Base-by-base conservation (phyloP, 2,888 invertebrate species). In the Pyrocoelia pectoralis region DNA sequence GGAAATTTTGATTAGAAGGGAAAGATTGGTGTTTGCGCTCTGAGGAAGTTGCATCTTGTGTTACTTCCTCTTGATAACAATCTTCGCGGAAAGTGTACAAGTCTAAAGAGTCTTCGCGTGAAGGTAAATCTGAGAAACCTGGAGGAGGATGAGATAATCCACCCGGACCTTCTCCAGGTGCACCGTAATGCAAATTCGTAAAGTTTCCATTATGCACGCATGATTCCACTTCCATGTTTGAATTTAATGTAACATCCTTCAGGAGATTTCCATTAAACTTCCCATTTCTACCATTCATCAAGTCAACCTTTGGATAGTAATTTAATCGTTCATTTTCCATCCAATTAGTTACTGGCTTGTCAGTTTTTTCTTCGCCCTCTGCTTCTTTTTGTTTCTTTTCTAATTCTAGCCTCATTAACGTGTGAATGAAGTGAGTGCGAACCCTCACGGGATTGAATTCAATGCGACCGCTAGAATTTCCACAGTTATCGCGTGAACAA, bases 401-500 rank as follows among this genome's bases (percentile, higher is more conserved):
- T 73, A 95, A 82, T 69, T 95, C 93, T 69, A 97, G 80, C 66
- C 97, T 88, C 97, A 97, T 97, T 55, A 98, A 85, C 0, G 98
- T 98, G 77, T 97, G 97, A 74, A 98, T 95, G 78, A 97, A 98
- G 82, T 98, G 98, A 12, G 97, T 97, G 68, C 97, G 88, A 4
- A 98, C 98, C 68, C 98, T 87, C 33, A 95, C 89, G 0, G 97
- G 97, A 80, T 97, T 97, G 79, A 98, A 98, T 81, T 98, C 98
- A 68, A 98, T 94, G 67, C 98, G 87, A 2, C 98, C 98, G 48
- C 91, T 88, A 0, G 91, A 89, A 80, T 98, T 98, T 65, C 90
- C 91, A 81, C 98, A 98, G 50, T 95, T 95, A 74, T 97, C 97
- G 72, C 94, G 89, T 1, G 94, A 92, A 81, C 98, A 98, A 9